Evolutionary conservation across 2,113 vertebrate species (phyloP).

Genomic region (Numenius arquata): DNA sequence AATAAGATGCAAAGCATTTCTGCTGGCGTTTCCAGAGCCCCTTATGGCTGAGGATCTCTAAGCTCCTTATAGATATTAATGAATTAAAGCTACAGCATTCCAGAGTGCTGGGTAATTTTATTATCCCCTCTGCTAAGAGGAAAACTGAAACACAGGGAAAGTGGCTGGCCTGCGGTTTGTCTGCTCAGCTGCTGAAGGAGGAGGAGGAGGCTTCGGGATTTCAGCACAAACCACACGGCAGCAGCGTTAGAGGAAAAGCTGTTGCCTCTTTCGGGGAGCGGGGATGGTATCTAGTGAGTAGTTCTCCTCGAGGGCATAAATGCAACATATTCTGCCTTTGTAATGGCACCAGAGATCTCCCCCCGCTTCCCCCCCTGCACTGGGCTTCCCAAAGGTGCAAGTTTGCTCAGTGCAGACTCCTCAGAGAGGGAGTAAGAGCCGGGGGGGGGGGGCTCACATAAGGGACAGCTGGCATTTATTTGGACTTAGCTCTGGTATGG

Average conservation of each 20-base stretch:
- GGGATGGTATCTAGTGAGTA: neutral
- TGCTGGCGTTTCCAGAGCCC: neutral
- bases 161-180: neutral
- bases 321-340: neutral
- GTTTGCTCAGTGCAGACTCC: neutral
- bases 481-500: neutral
- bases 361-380: fast-evolving
- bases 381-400: neutral
- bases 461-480: neutral
- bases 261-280: fast-evolving
- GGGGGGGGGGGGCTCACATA: neutral
- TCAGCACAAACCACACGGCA: neutral
- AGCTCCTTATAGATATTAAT: slow-evolving; percentile 30
- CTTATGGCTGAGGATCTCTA: neutral
- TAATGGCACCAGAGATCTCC: neutral
- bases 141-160: slow-evolving; percentile 4
- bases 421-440: neutral
- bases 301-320: neutral
- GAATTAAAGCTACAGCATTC: slow-evolving; percentile 41
- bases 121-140: slow-evolving; percentile 9
- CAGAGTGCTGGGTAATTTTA: slow-evolving; percentile 23
- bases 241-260: neutral
- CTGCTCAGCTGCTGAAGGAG: neutral
- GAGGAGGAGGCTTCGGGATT: neutral
- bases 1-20: neutral